Base-by-base conservation (phyloP, 2,113 vertebrate species). In the Clinocottus analis region DNA sequence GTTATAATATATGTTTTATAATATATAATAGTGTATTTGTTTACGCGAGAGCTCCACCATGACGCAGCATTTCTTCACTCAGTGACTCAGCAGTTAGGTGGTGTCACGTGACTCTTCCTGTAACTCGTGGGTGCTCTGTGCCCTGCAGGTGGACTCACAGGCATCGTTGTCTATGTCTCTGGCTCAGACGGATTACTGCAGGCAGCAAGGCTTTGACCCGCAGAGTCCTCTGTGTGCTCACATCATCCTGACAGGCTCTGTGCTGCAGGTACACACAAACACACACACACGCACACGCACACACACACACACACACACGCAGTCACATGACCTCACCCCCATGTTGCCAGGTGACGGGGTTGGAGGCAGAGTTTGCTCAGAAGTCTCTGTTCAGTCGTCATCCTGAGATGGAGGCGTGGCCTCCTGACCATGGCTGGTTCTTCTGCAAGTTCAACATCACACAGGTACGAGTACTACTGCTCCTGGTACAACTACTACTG, bases 181-280 rank as follows among this genome's bases (percentile, higher is more conserved):
- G 93, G 97, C 98, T 68, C 95, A 99, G 93, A 99, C 97, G 0
- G 84, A 90, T 21, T 99, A 95, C 92, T 99, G 98, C 92, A 93
- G 87, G 59, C 93, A 95, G 64, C 89, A 96, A 12, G 92, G 75
- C 13, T 98, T 94, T 7, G 98, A 99, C 77, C 97, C 98, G 2
- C 98, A 99, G 90, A 97, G 95, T 79, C 98, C 98, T 0, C 95
- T 99, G 3, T 99, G 98, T 59, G 97, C 95, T 27, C 98, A 97
- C 83, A 89, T 96, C 74, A 98, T 98, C 87, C 90, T 99, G 4
- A 96, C 93, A 1, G 98, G 98, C 23, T 93, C 90, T 1, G 85
- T 99, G 8, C 60, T 94, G 3, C 92, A 96, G 96, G 97, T 98
- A 87, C 88, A 65, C 14, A 35, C 49, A 47, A 70, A 35, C 37